phyloP scores from a whole-genome alignment of 2,888 invertebrate species.

The Lepidochrysops patricia region DNA sequence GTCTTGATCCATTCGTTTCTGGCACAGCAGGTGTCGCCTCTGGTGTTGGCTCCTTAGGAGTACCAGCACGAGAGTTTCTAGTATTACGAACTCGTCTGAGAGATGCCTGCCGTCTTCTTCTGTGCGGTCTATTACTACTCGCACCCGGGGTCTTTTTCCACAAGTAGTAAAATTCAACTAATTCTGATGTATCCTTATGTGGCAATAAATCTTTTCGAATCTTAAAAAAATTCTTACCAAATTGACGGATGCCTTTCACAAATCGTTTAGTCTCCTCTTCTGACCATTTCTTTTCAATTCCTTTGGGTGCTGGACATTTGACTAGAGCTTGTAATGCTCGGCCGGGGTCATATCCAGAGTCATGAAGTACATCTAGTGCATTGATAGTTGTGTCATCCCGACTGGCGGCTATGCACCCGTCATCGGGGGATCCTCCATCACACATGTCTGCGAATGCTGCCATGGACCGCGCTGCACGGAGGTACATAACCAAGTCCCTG shows the following conservation, averaged over 20 bases:
- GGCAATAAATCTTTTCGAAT: constrained; percentile 97
- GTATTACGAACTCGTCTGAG: constrained; percentile 91
- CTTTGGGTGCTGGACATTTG: constrained; percentile 97
- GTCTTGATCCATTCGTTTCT: constrained; percentile 72
- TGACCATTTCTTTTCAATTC: constrained; percentile 97
- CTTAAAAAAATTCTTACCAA: constrained; percentile 99
- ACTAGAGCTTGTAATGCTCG: constrained; percentile 96
- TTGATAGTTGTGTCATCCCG: constrained; percentile 98
- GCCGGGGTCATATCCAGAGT: constrained; percentile 96
- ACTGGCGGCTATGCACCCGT: constrained; percentile 96
- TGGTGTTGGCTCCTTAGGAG: constrained; percentile 82
- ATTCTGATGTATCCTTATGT: constrained; percentile 96
- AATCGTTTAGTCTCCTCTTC: constrained; percentile 99
- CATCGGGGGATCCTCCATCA: constrained; percentile 97
- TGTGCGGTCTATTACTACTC: constrained; percentile 95
- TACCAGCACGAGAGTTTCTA: constrained; percentile 87
- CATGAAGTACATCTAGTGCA: constrained; percentile 96
- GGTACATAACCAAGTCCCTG: constrained; percentile 97
- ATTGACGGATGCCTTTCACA: constrained; percentile 97
- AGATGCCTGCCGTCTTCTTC: constrained; percentile 90
- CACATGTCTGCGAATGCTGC: constrained; percentile 99
- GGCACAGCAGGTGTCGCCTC: constrained; percentile 70
- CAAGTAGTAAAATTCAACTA: constrained; percentile 98
- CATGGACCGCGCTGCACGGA: constrained; percentile 97
- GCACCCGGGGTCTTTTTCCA: constrained; percentile 99